phyloP scores from a whole-genome alignment of 2,888 invertebrate species.

The Lasioglossum vierecki region DNA sequence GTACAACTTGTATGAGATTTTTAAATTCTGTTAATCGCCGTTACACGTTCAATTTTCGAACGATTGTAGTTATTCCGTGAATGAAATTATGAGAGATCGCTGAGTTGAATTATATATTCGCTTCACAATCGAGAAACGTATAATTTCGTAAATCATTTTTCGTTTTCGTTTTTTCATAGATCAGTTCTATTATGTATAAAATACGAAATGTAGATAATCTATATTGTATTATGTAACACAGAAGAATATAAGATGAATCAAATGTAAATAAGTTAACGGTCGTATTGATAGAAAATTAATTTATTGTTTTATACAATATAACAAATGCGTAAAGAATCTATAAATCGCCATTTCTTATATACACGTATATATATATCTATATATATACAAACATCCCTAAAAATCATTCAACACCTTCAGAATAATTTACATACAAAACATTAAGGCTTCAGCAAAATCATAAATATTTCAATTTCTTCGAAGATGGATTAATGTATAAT shows the following conservation, averaged over 20 bases:
- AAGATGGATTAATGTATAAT: neutral
- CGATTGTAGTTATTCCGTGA: slow-evolving; percentile 13
- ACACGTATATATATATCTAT: neutral
- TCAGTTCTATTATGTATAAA: slow-evolving; percentile 1
- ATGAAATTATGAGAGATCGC: slow-evolving; percentile 15
- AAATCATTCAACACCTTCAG: slow-evolving; percentile 16
- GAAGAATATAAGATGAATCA: slow-evolving; percentile 16
- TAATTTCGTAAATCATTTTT: no score
- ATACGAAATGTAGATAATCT: neutral
- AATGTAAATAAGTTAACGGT: slow-evolving; percentile 31
- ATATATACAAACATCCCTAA: slow-evolving; percentile 20
- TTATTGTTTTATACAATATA: slow-evolving; percentile 48
- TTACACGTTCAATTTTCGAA: slow-evolving; percentile 15
- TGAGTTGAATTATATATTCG: slow-evolving; percentile 17
- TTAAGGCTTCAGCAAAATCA: neutral
- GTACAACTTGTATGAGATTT: slow-evolving; percentile 73
- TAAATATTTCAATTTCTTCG: neutral
- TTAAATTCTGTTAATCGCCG: slow-evolving; percentile 59
- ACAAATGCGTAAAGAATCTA: slow-evolving; percentile 37
- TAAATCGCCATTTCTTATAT: slow-evolving; percentile 17
- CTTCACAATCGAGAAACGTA: slow-evolving; percentile 1
- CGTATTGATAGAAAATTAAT: slow-evolving; percentile 51
- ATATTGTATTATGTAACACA: slow-evolving; percentile 18
- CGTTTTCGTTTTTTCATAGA: slow-evolving; percentile 21
- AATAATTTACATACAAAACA: neutral